Evolutionary conservation across 2,113 vertebrate species (phyloP).

Genomic region (Paramormyrops kingsleyae): DNA sequence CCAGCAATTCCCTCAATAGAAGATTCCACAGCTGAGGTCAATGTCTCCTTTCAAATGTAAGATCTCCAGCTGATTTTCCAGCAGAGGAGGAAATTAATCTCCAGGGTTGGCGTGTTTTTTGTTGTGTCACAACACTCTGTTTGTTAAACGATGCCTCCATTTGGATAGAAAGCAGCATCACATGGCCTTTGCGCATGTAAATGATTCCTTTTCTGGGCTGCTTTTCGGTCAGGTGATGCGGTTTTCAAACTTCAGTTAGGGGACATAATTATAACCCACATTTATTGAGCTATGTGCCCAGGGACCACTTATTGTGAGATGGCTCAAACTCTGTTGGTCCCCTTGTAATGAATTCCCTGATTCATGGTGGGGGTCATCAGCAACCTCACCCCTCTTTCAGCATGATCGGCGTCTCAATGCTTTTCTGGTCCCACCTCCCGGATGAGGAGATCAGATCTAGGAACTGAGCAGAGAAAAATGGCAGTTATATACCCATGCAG

Average conservation of each 20-base stretch:
- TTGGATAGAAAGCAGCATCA: background rate
- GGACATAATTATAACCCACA: background rate
- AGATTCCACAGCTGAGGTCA: background rate
- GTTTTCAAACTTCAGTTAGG: background rate
- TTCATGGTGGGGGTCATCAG: background rate
- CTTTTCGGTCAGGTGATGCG: background rate
- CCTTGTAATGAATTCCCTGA: background rate
- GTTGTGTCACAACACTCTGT: background rate
- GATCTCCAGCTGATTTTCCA: background rate
- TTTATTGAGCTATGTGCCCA: background rate
- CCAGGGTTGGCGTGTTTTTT: background rate
- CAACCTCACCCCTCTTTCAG: conserved; percentile 91
- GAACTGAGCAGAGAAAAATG: conserved; percentile 64
- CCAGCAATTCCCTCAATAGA: background rate
- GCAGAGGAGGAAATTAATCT: background rate
- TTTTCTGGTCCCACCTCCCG: conserved; percentile 89
- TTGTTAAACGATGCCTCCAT: background rate
- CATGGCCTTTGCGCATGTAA: background rate
- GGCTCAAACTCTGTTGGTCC: background rate
- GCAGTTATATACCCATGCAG: background rate
- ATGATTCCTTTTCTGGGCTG: background rate
- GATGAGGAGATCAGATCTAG: conserved; percentile 96
- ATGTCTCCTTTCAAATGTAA: background rate
- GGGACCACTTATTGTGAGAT: background rate
- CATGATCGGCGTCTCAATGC: conserved; percentile 91